Percentiles rank a stretch among this genome's conserved stretches.
Evolutionary conservation across 2,797 vertebrate species (phyloP).

Genomic region (Micropoecilia bifurca): DNA sequence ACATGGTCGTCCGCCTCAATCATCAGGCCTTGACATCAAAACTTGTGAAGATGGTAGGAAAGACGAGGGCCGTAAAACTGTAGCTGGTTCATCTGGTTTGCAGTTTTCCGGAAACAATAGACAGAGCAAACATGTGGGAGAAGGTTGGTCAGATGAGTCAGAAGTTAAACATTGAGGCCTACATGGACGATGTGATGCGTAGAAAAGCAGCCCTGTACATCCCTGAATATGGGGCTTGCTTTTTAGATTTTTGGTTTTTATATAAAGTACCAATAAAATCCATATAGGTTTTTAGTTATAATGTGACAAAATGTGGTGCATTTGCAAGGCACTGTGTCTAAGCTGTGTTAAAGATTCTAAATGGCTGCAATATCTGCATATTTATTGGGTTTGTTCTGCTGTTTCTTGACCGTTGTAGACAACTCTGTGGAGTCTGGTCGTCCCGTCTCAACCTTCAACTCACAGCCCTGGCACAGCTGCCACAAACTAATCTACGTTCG

Average conservation of each 20-base stretch:
- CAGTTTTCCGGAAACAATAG: neutral
- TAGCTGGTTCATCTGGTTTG: neutral
- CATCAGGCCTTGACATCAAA: neutral
- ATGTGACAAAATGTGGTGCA: neutral
- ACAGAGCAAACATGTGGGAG: neutral
- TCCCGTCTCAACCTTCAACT: conserved; percentile 84
- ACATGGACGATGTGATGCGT: neutral
- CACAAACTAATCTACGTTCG: conserved; percentile 98
- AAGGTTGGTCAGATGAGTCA: neutral
- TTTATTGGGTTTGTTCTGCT: neutral
- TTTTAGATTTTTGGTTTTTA: no score
- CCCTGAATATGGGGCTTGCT: neutral
- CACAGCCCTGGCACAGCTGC: conserved; percentile 95
- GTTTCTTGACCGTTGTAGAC: conserved; percentile 79
- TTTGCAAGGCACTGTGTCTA: neutral
- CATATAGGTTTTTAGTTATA: neutral
- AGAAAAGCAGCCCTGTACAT: neutral
- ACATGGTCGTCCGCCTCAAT: neutral
- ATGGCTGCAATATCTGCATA: neutral
- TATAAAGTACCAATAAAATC: neutral
- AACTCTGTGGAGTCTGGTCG: conserved; percentile 86
- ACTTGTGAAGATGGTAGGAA: neutral
- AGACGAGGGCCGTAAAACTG: neutral
- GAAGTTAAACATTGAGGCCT: neutral
- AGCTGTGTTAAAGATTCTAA: neutral